Conservation (phyloP, 2,888 invertebrate species). For the Scaptomyza cyrtandrae region DNA sequence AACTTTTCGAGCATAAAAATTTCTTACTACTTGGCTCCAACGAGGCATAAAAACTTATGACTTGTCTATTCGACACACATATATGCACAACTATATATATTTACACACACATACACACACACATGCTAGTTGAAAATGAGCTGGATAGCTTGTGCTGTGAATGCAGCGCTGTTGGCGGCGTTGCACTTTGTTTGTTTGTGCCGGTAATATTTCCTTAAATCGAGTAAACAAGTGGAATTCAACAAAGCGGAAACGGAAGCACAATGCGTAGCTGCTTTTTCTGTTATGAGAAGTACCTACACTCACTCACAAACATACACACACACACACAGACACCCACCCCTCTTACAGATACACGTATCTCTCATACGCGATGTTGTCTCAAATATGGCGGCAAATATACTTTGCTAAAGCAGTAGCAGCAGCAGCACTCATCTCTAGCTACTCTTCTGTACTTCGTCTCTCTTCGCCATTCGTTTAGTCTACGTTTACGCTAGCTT, state of each 20-base stretch:
- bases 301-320: constrained; percentile 28
- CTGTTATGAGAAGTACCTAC: constrained; percentile 53
- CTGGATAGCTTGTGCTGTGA: constrained; percentile 39
- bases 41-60: constrained; percentile 79
- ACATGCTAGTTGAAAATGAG: constrained; percentile 33
- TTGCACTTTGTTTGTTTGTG: constrained; percentile 79
- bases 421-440: constrained; percentile 38
- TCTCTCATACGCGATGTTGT: constrained; percentile 73
- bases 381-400: constrained; percentile 80
- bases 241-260: constrained; percentile 81
- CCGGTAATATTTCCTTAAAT: constrained; percentile 81
- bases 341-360: constrained; percentile 29
- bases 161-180: constrained; percentile 49
- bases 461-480: neutral
- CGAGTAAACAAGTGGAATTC: constrained; percentile 81
- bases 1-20: constrained; percentile 79
- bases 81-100: neutral
- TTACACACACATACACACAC: constrained; percentile 25
- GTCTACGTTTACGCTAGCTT: constrained; percentile 22
- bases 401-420: constrained; percentile 64
- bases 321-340: constrained; percentile 20
- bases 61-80: constrained; percentile 71
- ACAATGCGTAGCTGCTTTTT: constrained; percentile 72
- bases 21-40: constrained; percentile 74
- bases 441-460: constrained; percentile 22